A percentile compares a stretch with the other conserved stretches of the same genome.
phyloP scores from a whole-genome alignment of 2,888 invertebrate genomes.

The Campoletis raptor region DNA sequence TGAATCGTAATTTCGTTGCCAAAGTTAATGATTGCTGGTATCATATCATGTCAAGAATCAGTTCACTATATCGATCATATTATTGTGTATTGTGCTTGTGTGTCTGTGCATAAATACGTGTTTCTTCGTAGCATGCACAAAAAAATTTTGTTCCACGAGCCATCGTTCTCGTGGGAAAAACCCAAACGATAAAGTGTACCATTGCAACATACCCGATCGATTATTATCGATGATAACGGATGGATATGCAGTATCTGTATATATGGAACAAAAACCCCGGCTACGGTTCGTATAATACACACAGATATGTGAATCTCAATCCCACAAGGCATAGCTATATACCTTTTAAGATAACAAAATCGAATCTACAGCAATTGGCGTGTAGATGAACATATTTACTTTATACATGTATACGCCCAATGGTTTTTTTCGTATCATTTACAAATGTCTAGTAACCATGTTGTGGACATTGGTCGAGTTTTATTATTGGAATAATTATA shows the following conservation, averaged over 20 bases:
- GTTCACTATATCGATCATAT: not conserved
- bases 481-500: not conserved
- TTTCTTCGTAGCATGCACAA: not conserved
- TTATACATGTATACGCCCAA: not conserved
- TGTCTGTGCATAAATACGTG: not conserved
- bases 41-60: not conserved
- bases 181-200: not conserved
- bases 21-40: not conserved
- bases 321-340: slow-evolving; percentile 1
- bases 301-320: slow-evolving; percentile 3
- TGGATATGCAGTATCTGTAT: not conserved
- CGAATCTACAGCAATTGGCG: slow-evolving; percentile 10
- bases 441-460: not conserved
- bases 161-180: slow-evolving; percentile 20
- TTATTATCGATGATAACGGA: slow-evolving; percentile 40
- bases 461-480: not conserved
- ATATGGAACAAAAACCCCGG: not conserved
- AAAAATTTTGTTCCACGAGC: not conserved
- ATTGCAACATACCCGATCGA: slow-evolving; percentile 14
- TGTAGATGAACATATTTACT: not conserved
- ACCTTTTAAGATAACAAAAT: slow-evolving; percentile 28
- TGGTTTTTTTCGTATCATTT: not conserved
- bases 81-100: not conserved
- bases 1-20: not conserved
- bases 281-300: not conserved